Evolutionary conservation across 2,888 invertebrate species (phyloP), one percentile per base, ranked within the genome.

Genomic region (Drosophila nigricruria): DNA sequence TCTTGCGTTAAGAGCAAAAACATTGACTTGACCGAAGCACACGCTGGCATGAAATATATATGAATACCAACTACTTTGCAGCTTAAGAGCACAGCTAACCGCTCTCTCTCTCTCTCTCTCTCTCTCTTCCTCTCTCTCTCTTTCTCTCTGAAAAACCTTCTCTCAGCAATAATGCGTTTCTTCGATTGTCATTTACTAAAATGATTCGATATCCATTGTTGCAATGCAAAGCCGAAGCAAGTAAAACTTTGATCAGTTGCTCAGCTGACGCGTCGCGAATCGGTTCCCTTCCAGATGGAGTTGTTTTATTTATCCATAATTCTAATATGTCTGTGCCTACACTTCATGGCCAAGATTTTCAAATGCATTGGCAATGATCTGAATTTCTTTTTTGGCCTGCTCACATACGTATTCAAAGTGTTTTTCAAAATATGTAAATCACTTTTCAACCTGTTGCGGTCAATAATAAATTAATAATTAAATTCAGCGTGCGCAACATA

Each of bases 221-320:
- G 27, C 49, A 14, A 32, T 59, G 34, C 12, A 10, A 27, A 43
- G 49, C 9, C n/a, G 20, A 5, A 8, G 16, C 10, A 20, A 10
- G 14, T 3, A 8, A 5, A 47, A 12, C 38, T 47, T 14, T 2
- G 32, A 45, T 34, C 67, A 66, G 66, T 66, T 34, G 12, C 18
- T 12, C 38, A 54, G 45, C 40, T n/a, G n/a, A 27, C 14, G 32
- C n/a, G 12, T 8, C 2, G 30, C n/a, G 38, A 23, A 12, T 10
- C 40, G 23, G 30, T 8, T 42, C 6, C 12, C 12, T 6, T 5
- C 8, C 43, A 42, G 30, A 76, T 77, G 73, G 27, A 61, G 9
- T 6, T 45, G 1, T 58, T 58, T 20, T 16, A 56, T 8, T 0
- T 3, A 12, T 25, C 60, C 10, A 14, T 38, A 9, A 32, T 72